Evolutionary conservation across 2,797 vertebrate genomes (phyloP), one percentile per base, ranked within the genome.

Genomic region (Lates japonicus): DNA sequence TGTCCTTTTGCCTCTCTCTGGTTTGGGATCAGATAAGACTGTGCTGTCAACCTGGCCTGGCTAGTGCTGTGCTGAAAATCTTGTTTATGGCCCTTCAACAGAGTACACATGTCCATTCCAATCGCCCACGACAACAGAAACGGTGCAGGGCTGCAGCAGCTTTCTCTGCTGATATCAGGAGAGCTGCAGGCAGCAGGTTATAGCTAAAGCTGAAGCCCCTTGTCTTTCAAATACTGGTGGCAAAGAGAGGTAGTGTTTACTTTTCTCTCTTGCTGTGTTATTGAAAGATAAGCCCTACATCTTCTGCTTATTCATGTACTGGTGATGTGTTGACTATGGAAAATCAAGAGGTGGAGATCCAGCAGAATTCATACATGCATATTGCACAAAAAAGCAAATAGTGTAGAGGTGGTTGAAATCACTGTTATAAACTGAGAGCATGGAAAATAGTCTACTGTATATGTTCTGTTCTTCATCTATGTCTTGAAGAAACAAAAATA

Each of bases 21-120:
- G 73, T 85, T 62, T 76, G 52, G 79, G 81, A 91, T 93, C 88
- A 92, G 94, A 95, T 95, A 95, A 93, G 85, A 60, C 62, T n/a
- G 8, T 48, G 70, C 91, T 89, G 88, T 93, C 92, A 90, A 82
- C 84, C 89, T 87, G 84, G 71, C 83, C 84, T 46, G 78, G 86
- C 81, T 69, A 63, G 80, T 54, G 66, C 76, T 20, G 33, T 76
- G 72, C 77, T 83, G 87, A 85, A 88, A 92, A 90, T 93, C 87
- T 92, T 94, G 89, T 95, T 94, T 92, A 93, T 73, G 66, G 82
- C 68, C 85, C 87, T 93, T 93, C 87, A 91, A 62, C 88, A 78
- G 68, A 83, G 90, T 90, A 81, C 84, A 88, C 72, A 72, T 85
- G 88, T 95, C 84, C 70, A 76, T 89, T 86, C 75, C 82, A 89